Evolutionary conservation across 2,888 invertebrate genomes (phyloP).

Genomic region (Eledona agricola): DNA sequence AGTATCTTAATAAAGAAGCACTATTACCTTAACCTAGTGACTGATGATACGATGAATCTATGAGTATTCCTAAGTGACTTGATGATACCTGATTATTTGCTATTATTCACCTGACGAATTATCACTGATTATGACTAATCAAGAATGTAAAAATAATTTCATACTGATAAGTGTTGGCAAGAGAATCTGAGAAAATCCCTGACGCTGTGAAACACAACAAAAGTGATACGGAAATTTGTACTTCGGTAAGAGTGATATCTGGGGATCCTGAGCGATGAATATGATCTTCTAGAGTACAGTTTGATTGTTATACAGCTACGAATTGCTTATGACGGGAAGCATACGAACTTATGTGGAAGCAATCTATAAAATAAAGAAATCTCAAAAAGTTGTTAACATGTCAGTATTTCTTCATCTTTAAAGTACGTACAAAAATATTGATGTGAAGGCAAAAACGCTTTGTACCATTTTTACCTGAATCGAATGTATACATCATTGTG

Average conservation of each 20-base stretch:
- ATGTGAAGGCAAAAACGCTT: constrained; percentile 61
- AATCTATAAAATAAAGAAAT: constrained; percentile 52
- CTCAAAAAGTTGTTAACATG: constrained; percentile 46
- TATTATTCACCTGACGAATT: constrained; percentile 39
- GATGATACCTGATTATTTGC: constrained; percentile 47
- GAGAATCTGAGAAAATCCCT: constrained; percentile 47
- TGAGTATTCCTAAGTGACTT: constrained; percentile 36
- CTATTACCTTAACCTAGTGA: constrained; percentile 50
- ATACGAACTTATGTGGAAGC: constrained; percentile 54
- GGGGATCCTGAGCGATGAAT: constrained; percentile 40
- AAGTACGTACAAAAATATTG: constrained; percentile 62
- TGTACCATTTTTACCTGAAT: constrained; percentile 62
- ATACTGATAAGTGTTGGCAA: constrained; percentile 44
- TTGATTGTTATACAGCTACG: constrained; percentile 42
- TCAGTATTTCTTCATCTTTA: constrained; percentile 47
- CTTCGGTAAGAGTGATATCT: constrained; percentile 51
- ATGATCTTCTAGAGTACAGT: constrained; percentile 41
- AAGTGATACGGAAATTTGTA: constrained; percentile 53
- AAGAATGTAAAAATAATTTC: constrained; percentile 39
- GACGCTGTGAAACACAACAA: constrained; percentile 40
- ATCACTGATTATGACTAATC: constrained; percentile 46
- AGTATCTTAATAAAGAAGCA: constrained; percentile 51
- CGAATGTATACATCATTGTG: constrained; percentile 53
- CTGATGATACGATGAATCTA: constrained; percentile 42
- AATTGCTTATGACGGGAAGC: constrained; percentile 52